These are phyloP conservation scores for Lacanobia oleracea DNA, from an alignment of 2,888 invertebrate species.

Conservation along the genomic window DNA sequence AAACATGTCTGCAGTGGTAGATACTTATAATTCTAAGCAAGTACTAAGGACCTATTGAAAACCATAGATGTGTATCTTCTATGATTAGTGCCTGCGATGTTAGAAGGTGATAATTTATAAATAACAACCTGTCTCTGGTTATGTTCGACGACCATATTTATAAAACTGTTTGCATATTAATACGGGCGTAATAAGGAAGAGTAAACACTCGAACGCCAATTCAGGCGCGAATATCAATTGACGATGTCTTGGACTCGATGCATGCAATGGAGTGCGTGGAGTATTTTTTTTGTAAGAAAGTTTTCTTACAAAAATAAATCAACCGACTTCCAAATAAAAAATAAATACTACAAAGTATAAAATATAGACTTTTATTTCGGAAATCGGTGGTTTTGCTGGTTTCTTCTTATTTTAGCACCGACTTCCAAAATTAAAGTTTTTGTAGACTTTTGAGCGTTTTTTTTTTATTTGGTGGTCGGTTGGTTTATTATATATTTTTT, in stretches of 20 bases:
- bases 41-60: slow-evolving; percentile 33
- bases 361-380: too few species aligned
- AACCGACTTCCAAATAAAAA: too few species aligned
- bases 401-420: too few species aligned
- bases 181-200: slow-evolving; percentile 29
- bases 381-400: too few species aligned
- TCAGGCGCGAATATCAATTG: slow-evolving; percentile 6
- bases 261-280: not conserved
- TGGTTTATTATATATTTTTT: too few species aligned
- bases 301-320: too few species aligned
- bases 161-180: slow-evolving; percentile 35
- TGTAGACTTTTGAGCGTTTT: too few species aligned
- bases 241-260: not conserved
- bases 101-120: slow-evolving; percentile 49
- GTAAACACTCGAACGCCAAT: slow-evolving; percentile 10
- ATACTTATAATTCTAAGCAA: slow-evolving; percentile 36
- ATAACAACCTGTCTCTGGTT: slow-evolving; percentile 41
- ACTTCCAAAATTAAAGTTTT: too few species aligned
- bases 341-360: too few species aligned
- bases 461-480: too few species aligned
- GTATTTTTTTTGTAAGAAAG: too few species aligned
- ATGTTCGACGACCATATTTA: slow-evolving; percentile 44
- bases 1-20: not conserved
- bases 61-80: slow-evolving; percentile 47
- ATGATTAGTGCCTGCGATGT: slow-evolving; percentile 40